Conservation (phyloP, 2,113 vertebrate genomes). For the Gobio gobio region DNA sequence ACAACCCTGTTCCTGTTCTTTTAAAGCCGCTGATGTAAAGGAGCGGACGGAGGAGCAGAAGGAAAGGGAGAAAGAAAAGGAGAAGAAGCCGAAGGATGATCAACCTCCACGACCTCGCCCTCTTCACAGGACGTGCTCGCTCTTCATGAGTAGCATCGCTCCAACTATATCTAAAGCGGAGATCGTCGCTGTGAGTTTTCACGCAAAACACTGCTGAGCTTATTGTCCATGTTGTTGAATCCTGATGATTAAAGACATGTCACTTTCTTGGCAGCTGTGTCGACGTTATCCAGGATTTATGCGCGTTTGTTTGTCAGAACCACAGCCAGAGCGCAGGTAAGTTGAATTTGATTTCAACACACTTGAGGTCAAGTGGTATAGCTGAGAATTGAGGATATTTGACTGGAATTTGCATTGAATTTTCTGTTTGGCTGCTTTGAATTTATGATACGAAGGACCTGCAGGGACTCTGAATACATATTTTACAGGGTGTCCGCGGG, state of each 20-base stretch:
- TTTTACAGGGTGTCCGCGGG: no score
- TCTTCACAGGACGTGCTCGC: slow-evolving; percentile 88
- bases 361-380: not conserved
- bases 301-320: slow-evolving; percentile 88
- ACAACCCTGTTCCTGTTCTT: not conserved
- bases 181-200: slow-evolving; percentile 85
- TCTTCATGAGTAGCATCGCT: slow-evolving; percentile 92
- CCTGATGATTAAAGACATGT: not conserved
- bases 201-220: not conserved
- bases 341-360: not conserved
- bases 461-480: no score
- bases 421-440: no score
- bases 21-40: slow-evolving; percentile 36
- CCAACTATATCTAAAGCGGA: slow-evolving; percentile 89
- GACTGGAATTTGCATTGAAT: not conserved
- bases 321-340: slow-evolving; percentile 89
- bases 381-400: not conserved
- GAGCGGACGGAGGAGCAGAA: slow-evolving; percentile 68
- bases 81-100: slow-evolving; percentile 81
- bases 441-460: no score
- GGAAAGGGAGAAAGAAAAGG: slow-evolving; percentile 75
- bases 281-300: slow-evolving; percentile 89
- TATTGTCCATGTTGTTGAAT: not conserved
- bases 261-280: slow-evolving; percentile 76
- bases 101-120: slow-evolving; percentile 81